Evolutionary conservation across 1,140 invertebrate genomes (phyloP).

Genomic region (Drosophila nigrodunni): DNA sequence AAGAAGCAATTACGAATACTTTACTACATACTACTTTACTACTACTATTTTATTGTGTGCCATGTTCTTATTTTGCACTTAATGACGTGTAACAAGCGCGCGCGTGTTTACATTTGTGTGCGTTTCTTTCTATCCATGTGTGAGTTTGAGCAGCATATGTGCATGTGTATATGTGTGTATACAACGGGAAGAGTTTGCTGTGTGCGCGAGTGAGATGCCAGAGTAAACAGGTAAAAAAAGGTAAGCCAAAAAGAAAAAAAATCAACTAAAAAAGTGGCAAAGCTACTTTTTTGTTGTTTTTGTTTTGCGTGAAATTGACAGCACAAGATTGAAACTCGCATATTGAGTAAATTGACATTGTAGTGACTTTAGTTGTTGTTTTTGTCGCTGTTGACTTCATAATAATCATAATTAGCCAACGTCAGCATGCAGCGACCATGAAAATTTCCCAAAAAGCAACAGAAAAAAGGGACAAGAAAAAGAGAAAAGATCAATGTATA

Average conservation of each 20-base stretch:
- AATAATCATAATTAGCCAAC: slow-evolving; percentile 50
- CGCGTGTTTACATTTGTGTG: slow-evolving; percentile 67
- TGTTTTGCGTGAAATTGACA: slow-evolving; percentile 48
- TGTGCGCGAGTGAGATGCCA: slow-evolving; percentile 58
- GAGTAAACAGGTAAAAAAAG: slow-evolving; percentile 74
- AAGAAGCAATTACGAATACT: slow-evolving; percentile 25
- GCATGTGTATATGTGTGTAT: slow-evolving; percentile 40
- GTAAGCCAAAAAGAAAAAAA: slow-evolving; percentile 65
- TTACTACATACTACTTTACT: slow-evolving; percentile 29
- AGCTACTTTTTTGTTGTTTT: slow-evolving; percentile 64
- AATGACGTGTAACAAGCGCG: slow-evolving; percentile 75
- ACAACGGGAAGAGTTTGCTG: slow-evolving; percentile 42
- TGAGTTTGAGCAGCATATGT: slow-evolving; percentile 12
- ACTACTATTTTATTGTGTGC: slow-evolving; percentile 21
- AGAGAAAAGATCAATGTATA: slow-evolving; percentile 34
- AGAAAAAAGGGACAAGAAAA: not conserved
- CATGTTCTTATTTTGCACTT: slow-evolving; percentile 79
- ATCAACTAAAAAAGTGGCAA: slow-evolving; percentile 48
- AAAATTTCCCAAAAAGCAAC: slow-evolving; percentile 19
- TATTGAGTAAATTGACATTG: slow-evolving; percentile 54
- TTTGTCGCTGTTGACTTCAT: slow-evolving; percentile 11
- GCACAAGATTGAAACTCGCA: slow-evolving; percentile 26
- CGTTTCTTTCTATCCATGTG: slow-evolving; percentile 29
- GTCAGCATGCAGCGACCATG: slow-evolving; percentile 36
- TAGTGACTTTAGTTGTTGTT: not conserved